Percentiles rank a stretch among this genome's conserved stretches.
Evolutionary conservation across 2,797 vertebrate genomes (phyloP).

Genomic region (Enteromius radiatus): DNA sequence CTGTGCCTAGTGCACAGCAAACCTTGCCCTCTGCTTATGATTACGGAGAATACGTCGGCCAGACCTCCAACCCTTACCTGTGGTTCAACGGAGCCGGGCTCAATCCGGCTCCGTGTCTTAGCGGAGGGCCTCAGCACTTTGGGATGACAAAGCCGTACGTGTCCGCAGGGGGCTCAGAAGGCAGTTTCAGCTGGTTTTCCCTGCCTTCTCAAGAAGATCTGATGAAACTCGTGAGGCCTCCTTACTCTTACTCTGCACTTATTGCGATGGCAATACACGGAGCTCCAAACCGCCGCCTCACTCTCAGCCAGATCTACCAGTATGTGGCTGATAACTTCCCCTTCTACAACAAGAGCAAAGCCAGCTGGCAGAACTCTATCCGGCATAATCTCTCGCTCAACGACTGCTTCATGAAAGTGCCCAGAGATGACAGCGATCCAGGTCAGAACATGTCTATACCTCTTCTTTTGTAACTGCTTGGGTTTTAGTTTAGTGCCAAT

Average conservation of each 20-base stretch:
- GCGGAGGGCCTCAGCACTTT: slow-evolving; percentile 75
- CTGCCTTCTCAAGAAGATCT: slow-evolving; percentile 84
- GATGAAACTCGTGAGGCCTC: slow-evolving; percentile 88
- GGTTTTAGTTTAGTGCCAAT: background rate
- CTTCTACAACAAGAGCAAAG: slow-evolving; percentile 91
- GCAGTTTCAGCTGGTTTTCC: slow-evolving; percentile 84
- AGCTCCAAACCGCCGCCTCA: slow-evolving; percentile 85
- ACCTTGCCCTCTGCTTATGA: slow-evolving; percentile 75
- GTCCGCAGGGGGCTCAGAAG: slow-evolving; percentile 66
- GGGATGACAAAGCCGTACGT: slow-evolving; percentile 80
- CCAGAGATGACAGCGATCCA: slow-evolving; percentile 85
- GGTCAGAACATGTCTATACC: slow-evolving; percentile 73
- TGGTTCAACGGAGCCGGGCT: slow-evolving; percentile 80
- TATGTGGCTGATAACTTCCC: slow-evolving; percentile 93
- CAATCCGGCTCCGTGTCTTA: slow-evolving; percentile 73
- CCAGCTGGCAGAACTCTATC: slow-evolving; percentile 96
- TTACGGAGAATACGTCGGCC: slow-evolving; percentile 72
- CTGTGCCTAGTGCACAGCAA: slow-evolving; percentile 77
- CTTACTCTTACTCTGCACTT: slow-evolving; percentile 95
- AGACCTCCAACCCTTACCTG: slow-evolving; percentile 79
- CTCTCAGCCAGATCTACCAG: slow-evolving; percentile 94
- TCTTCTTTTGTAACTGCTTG: background rate
- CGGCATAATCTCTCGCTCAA: slow-evolving; percentile 94
- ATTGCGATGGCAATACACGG: slow-evolving; percentile 97
- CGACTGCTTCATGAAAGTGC: slow-evolving; percentile 91